These are phyloP conservation scores for Ictidomys tridecemlineatus DNA, from an alignment of 2,113 vertebrate genomes.

Conservation along the genomic window DNA sequence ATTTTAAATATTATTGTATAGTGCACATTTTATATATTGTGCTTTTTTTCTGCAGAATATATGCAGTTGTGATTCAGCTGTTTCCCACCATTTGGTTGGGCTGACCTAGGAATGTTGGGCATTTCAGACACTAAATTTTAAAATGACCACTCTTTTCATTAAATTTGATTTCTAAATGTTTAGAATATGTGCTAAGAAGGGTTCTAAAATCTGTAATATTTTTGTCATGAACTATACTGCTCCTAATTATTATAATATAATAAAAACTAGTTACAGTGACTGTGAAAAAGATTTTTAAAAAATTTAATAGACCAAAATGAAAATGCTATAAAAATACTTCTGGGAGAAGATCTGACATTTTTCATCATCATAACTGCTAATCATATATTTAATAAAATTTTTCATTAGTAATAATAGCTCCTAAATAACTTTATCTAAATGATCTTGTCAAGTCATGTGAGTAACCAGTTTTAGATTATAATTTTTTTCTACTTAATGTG, in stretches of 20 bases:
- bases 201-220: conserved; percentile 93
- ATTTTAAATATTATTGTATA: conserved; percentile 99
- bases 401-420: background rate
- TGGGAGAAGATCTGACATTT: background rate
- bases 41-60: conserved; percentile 91
- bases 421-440: conserved; percentile 49
- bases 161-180: conserved; percentile 89
- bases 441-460: background rate
- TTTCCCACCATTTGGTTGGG: conserved; percentile 86
- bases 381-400: conserved; percentile 40
- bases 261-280: conserved; percentile 91
- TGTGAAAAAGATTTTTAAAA: background rate
- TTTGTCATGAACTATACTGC: conserved; percentile 97
- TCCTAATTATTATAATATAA: conserved; percentile 99
- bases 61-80: conserved; percentile 93
- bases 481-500: conserved; percentile 56
- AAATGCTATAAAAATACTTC: conserved; percentile 57
- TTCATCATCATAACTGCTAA: background rate
- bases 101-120: conserved; percentile 92
- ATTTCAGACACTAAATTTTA: conserved; percentile 90
- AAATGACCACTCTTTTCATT: conserved; percentile 93
- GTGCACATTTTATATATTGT: conserved; percentile 99
- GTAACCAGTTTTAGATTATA: conserved; percentile 12
- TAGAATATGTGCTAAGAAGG: conserved; percentile 93
- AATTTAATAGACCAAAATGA: background rate